These are phyloP conservation scores for Enoplosus armatus DNA, from an alignment of 2,797 vertebrate genomes.

Conservation along the genomic window DNA sequence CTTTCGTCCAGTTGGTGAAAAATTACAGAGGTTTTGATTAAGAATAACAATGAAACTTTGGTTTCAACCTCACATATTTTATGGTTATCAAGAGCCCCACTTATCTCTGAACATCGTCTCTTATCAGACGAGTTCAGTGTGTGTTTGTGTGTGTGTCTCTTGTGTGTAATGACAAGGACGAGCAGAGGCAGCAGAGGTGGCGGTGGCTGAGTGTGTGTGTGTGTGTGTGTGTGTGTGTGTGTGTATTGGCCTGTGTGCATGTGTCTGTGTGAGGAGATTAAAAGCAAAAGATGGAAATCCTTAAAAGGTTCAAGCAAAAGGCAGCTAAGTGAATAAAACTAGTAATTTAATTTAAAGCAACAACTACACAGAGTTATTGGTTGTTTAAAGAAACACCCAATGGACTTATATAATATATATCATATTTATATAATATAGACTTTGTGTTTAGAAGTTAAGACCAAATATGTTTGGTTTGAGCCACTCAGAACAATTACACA, in stretches of 20 bases:
- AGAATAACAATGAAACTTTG: conserved; percentile 1
- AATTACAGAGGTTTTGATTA: conserved; percentile 2
- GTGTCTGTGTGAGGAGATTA: background rate
- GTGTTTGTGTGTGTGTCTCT: conserved; percentile 8
- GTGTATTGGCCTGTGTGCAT: background rate
- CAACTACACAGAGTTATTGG: conserved; percentile 3
- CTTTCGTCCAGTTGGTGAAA: background rate
- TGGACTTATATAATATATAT: too few relatives aligned
- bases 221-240: background rate
- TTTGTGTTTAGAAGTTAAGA: conserved; percentile 14
- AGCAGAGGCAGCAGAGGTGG: background rate
- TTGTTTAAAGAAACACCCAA: conserved; percentile 29
- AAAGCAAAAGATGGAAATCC: conserved; percentile 14
- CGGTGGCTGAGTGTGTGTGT: background rate
- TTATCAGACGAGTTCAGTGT: conserved; percentile 11
- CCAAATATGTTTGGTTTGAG: conserved; percentile 31
- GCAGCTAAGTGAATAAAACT: conserved; percentile 28
- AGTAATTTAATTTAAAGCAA: conserved; percentile 38
- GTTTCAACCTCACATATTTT: conserved; percentile 7
- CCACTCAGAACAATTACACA: conserved; percentile 34
- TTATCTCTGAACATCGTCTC: conserved; percentile 14
- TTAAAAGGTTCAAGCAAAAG: conserved; percentile 5
- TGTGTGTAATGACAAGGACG: conserved; percentile 28
- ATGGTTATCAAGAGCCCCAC: conserved; percentile 21
- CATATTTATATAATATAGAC: conserved; percentile 27